Base-by-base conservation (phyloP, 2,797 vertebrate genomes). In the Jordanella pulchra region DNA sequence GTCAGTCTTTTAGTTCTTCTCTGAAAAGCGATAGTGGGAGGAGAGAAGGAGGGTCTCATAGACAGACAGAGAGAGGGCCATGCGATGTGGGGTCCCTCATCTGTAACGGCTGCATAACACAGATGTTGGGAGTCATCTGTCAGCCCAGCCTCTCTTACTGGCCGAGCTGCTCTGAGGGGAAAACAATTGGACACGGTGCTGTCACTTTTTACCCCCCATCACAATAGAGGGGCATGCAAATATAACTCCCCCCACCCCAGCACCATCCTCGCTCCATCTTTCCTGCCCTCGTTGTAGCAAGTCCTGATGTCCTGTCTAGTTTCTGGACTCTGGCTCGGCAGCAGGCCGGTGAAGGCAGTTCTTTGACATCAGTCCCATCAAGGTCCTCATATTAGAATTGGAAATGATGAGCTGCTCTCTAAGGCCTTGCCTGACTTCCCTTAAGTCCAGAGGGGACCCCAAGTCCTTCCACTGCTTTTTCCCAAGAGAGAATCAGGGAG, bases 101-200 rank as follows among this genome's bases (percentile, higher is more conserved):
- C 96, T 97, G 96, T 96, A 96, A 95, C 93, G 93, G 93, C 95
- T 95, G 96, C 96, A 94, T 98, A 99, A 99, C 97, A 99, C 98
- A 99, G 97, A 99, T 99, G 98, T 98, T 99, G 97, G 95, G 97
- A 97, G 97, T 97, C 98, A 99, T 99, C 97, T 99, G 97, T 98
- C 97, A 98, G 95, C 96, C 95, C 95, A 96, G 95, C 95, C 96
- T 96, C 95, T 97, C 96, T 96, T 93, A 95, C 95, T 90, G 96
- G 95, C 94, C 93, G 91, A 95, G 95, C 96, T 97, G 95, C 96
- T 97, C 96, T 96, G 95, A 94, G 92, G 96, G 97, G 96, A 95
- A 96, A 96, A 95, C 94, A 96, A 98, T 98, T 98, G 96, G 97
- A 98, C 97, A 99, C 96, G 96, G 97, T 97, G 96, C 97, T 99